Conservation (phyloP, 2,113 vertebrate genomes). For the Desmodus rotundus region DNA sequence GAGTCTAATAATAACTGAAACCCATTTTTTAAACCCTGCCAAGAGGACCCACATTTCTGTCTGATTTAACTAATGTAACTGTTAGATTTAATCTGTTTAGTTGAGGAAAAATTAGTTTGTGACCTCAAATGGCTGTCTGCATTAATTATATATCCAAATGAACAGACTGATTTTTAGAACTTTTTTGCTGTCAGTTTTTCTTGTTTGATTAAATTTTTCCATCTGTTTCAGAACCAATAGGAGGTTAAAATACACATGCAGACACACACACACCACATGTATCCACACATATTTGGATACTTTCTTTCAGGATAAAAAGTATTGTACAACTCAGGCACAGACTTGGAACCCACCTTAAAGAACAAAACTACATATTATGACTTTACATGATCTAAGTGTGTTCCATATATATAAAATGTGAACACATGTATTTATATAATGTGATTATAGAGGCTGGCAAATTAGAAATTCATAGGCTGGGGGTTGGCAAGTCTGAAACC, state of each 20-base stretch:
- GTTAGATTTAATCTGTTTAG: slow-evolving; percentile 74
- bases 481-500: not conserved
- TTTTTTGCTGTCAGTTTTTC: not conserved
- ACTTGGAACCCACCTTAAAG: not conserved
- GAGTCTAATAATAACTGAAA: slow-evolving; percentile 67
- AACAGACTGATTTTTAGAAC: slow-evolving; percentile 52
- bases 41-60: slow-evolving; percentile 68
- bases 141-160: slow-evolving; percentile 66
- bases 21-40: slow-evolving; percentile 55
- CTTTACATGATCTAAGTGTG: not conserved
- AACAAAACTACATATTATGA: not conserved
- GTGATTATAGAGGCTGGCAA: not conserved
- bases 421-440: not conserved
- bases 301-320: not conserved
- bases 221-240: not conserved
- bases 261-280: not conserved
- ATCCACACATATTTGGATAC: not conserved
- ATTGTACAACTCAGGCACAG: not conserved
- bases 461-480: not conserved
- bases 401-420: not conserved
- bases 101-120: slow-evolving; percentile 71
- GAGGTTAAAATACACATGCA: not conserved
- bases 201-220: not conserved
- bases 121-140: slow-evolving; percentile 65
- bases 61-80: slow-evolving; percentile 68